A percentile compares a stretch with the other conserved stretches of the same genome.
Evolutionary conservation across 2,888 invertebrate genomes (phyloP).

Genomic region (Tenthredo notha): DNA sequence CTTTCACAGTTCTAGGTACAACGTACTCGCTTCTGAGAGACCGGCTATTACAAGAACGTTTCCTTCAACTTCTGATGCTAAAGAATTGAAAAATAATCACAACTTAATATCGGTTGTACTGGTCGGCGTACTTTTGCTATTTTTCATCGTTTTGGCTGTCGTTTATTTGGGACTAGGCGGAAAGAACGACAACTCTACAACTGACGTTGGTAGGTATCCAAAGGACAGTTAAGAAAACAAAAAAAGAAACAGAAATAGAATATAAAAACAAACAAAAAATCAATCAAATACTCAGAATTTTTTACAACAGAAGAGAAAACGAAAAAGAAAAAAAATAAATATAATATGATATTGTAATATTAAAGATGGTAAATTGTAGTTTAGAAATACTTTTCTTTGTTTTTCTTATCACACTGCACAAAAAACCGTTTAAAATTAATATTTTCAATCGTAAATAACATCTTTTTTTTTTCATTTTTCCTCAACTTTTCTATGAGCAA

Average conservation of each 20-base stretch:
- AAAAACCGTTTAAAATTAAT: neutral
- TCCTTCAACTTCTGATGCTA: constrained; percentile 63
- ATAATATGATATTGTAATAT: constrained; percentile 9
- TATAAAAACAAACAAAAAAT: constrained; percentile 24
- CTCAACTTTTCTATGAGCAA: neutral
- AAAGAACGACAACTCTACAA: constrained; percentile 73
- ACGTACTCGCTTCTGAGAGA: constrained; percentile 68
- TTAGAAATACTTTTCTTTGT: constrained; percentile 10
- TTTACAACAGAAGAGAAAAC: neutral
- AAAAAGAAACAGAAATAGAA: constrained; percentile 44
- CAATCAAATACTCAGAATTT: constrained; percentile 24
- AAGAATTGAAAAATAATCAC: constrained; percentile 74
- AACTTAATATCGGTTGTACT: constrained; percentile 77
- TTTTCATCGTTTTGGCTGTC: constrained; percentile 76
- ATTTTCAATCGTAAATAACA: neutral
- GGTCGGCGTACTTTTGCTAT: constrained; percentile 74
- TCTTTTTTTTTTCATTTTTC: neutral
- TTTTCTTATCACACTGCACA: neutral
- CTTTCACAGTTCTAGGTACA: constrained; percentile 63
- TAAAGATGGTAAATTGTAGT: neutral
- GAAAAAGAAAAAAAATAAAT: neutral
- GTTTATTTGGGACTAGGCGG: constrained; percentile 77
- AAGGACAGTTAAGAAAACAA: constrained; percentile 60
- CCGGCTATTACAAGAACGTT: constrained; percentile 68
- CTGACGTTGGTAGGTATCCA: constrained; percentile 76